Percentiles rank a stretch among this genome's conserved stretches.
Conservation (phyloP, 2,113 vertebrate genomes). For the Tursiops truncatus region DNA sequence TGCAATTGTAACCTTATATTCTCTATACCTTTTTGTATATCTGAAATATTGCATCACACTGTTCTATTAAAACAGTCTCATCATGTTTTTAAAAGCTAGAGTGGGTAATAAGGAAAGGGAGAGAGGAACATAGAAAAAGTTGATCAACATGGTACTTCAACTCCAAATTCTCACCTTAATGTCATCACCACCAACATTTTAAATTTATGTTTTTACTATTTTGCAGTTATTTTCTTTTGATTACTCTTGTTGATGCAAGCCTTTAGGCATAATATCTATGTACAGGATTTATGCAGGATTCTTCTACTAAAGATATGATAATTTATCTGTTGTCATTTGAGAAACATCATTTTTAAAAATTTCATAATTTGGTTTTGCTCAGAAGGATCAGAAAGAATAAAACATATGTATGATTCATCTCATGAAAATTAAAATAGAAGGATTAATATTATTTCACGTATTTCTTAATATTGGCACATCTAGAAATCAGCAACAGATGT, state of each 20-base stretch:
- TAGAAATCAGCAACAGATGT: slow-evolving; percentile 35
- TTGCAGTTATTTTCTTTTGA: slow-evolving; percentile 7
- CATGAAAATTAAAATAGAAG: background rate
- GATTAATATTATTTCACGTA: slow-evolving; percentile 61
- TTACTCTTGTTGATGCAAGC: background rate
- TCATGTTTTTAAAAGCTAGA: background rate
- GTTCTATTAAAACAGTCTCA: background rate
- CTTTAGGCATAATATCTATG: background rate
- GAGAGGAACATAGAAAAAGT: background rate
- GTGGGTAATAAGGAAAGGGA: background rate
- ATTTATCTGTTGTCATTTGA: background rate
- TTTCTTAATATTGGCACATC: slow-evolving; percentile 69
- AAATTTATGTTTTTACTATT: background rate
- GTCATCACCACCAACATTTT: background rate
- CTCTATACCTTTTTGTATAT: background rate
- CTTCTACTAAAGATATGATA: background rate
- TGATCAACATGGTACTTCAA: background rate
- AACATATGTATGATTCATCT: background rate
- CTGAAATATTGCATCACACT: background rate
- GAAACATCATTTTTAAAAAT: background rate
- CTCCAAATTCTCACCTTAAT: background rate
- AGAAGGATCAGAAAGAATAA: background rate
- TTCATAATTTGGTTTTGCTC: slow-evolving; percentile 1
- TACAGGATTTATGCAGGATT: background rate
- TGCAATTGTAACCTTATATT: background rate